A percentile compares a stretch with the other conserved stretches of the same genome.
Evolutionary conservation across 2,888 invertebrate genomes (phyloP).

Genomic region (Drosophila maculinotata): DNA sequence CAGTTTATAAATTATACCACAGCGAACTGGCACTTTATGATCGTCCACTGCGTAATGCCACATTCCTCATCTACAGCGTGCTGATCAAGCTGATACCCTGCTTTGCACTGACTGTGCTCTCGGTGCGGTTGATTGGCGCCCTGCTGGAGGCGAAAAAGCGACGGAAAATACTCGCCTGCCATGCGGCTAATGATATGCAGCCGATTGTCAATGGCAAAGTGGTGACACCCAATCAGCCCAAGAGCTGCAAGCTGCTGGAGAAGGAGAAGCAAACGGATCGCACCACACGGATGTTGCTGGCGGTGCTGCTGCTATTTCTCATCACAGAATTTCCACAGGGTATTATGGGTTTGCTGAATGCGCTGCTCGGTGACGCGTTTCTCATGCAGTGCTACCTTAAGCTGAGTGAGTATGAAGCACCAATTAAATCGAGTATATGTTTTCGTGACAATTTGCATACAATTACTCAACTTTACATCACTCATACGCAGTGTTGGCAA

Average conservation of each 20-base stretch:
- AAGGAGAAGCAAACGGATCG: conserved; percentile 90
- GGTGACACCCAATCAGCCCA: conserved; percentile 67
- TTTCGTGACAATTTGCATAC: conserved; percentile 1
- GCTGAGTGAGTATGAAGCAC: conserved; percentile 88
- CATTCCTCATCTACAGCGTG: conserved; percentile 96
- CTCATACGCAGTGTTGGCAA: conserved; percentile 59
- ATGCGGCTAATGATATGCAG: conserved; percentile 86
- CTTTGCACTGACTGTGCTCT: conserved; percentile 92
- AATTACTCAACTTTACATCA: conserved; percentile 26
- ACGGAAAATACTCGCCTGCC: conserved; percentile 88
- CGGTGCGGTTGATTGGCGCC: conserved; percentile 91
- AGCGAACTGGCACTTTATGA: conserved; percentile 88
- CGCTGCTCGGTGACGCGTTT: conserved; percentile 91
- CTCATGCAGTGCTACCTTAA: conserved; percentile 92
- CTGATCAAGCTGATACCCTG: conserved; percentile 97
- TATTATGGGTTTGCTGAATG: conserved; percentile 91
- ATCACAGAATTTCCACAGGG: conserved; percentile 96
- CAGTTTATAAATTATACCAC: conserved; percentile 89
- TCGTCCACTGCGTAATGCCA: conserved; percentile 89
- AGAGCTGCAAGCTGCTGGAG: conserved; percentile 84
- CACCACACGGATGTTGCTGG: conserved; percentile 95
- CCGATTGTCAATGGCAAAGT: conserved; percentile 84
- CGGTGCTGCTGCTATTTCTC: conserved; percentile 93
- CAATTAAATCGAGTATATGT: neutral
- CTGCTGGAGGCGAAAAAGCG: conserved; percentile 92